Conservation (phyloP, 2,888 invertebrate genomes). For the Leucania comma region DNA sequence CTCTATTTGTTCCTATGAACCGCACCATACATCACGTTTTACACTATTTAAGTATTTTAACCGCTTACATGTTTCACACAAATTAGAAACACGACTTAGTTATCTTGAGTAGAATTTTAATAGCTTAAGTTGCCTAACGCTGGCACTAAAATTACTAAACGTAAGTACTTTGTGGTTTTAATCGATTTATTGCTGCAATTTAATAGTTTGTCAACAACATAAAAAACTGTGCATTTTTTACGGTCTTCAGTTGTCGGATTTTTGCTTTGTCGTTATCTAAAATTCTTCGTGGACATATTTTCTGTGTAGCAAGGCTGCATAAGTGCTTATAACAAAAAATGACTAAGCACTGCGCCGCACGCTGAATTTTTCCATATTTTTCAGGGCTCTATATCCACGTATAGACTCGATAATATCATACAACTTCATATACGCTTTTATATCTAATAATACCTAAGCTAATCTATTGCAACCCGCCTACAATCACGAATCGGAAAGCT, state of each 20-base stretch:
- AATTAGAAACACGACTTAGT: constrained; percentile 83
- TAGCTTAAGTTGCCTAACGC: constrained; percentile 68
- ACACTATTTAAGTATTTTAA: constrained; percentile 68
- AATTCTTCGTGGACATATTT: constrained; percentile 5
- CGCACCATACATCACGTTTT: constrained; percentile 73
- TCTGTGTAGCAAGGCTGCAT: background rate
- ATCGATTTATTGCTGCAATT: constrained; percentile 54
- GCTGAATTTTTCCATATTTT: background rate
- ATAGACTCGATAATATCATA: background rate
- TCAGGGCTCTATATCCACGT: background rate
- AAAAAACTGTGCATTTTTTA: constrained; percentile 46
- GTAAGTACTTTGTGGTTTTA: constrained; percentile 47
- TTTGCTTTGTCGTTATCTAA: constrained; percentile 13
- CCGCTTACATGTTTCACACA: constrained; percentile 75
- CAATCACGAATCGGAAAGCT: constrained; percentile 42
- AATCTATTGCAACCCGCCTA: constrained; percentile 44
- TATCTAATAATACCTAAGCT: background rate
- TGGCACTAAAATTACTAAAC: constrained; percentile 61
- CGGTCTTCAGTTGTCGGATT: constrained; percentile 40
- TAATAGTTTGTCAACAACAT: constrained; percentile 63
- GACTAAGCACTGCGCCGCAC: too few species aligned
- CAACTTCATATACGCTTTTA: too few species aligned
- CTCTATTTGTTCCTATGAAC: constrained; percentile 70
- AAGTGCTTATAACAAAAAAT: too few species aligned
- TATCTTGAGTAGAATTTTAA: constrained; percentile 84